Evolutionary conservation across 2,797 vertebrate species (phyloP).

Genomic region (Chlorospingus semifuscus): DNA sequence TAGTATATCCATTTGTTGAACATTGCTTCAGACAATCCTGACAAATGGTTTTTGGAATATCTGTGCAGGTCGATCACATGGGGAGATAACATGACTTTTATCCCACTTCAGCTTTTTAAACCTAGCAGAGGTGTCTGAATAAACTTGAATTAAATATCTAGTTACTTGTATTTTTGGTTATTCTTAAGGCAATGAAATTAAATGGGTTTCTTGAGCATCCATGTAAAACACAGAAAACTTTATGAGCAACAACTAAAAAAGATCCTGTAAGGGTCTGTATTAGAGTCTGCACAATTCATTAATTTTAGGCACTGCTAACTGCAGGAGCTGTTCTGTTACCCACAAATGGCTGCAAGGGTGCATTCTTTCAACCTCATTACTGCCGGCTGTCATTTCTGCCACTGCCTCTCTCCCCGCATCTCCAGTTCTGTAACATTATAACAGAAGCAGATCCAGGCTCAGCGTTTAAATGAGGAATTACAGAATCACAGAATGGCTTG

Average conservation of each 20-base stretch:
- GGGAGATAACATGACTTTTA: background rate
- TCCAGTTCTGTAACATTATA: background rate
- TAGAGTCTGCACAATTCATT: background rate
- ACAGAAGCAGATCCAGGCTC: background rate
- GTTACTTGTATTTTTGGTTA: background rate
- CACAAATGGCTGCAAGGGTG: background rate
- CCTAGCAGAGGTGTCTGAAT: background rate
- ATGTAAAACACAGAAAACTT: background rate
- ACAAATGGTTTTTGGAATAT: background rate
- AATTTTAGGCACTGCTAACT: background rate
- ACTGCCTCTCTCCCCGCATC: background rate
- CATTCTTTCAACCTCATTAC: slow-evolving; percentile 25
- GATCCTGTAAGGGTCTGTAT: background rate
- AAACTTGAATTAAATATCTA: background rate
- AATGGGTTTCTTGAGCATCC: background rate
- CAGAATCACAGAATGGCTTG: background rate
- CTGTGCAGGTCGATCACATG: background rate
- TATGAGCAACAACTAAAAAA: background rate
- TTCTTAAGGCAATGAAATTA: background rate
- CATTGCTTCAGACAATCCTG: background rate
- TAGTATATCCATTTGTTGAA: background rate
- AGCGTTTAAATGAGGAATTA: background rate
- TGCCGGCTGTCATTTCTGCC: slow-evolving; percentile 41
- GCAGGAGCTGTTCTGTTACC: background rate
- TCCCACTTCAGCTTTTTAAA: background rate